These are phyloP conservation scores for Microchrysa polita DNA, from an alignment of 2,888 invertebrate species.

Conservation along the genomic window DNA sequence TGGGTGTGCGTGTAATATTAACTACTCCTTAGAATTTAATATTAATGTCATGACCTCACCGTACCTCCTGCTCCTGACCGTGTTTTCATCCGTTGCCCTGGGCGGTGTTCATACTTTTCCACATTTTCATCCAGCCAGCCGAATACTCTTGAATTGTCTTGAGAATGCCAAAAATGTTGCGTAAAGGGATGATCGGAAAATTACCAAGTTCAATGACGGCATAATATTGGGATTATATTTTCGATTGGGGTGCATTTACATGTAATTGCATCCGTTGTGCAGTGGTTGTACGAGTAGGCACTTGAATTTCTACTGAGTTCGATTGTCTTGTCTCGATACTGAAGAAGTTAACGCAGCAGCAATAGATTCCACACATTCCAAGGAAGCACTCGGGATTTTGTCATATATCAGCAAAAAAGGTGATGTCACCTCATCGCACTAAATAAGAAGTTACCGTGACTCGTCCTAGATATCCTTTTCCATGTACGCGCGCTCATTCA, in stretches of 20 bases:
- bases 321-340: no score
- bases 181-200: background rate
- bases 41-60: constrained; percentile 15
- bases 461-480: no score
- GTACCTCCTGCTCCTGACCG: constrained; percentile 3
- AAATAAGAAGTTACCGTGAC: background rate
- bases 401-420: constrained; percentile 15
- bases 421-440: constrained; percentile 12
- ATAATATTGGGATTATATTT: constrained; percentile 19
- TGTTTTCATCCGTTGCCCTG: background rate
- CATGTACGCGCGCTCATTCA: constrained; percentile 20
- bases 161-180: constrained; percentile 40
- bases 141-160: constrained; percentile 28
- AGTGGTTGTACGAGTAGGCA: constrained; percentile 6
- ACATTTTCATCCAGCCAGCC: background rate
- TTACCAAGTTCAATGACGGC: constrained; percentile 24
- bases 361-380: background rate
- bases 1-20: constrained; percentile 16
- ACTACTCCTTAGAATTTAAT: constrained; percentile 38
- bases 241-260: constrained; percentile 29
- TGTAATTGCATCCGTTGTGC: background rate
- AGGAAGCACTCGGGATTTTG: background rate
- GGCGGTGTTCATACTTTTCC: background rate
- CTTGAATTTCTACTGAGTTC: no score
- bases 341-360: no score